Percentiles rank a stretch among this genome's conserved stretches.
These are phyloP conservation scores for Anguilla megastoma DNA, from an alignment of 2,797 vertebrate species.

Conservation along the genomic window DNA sequence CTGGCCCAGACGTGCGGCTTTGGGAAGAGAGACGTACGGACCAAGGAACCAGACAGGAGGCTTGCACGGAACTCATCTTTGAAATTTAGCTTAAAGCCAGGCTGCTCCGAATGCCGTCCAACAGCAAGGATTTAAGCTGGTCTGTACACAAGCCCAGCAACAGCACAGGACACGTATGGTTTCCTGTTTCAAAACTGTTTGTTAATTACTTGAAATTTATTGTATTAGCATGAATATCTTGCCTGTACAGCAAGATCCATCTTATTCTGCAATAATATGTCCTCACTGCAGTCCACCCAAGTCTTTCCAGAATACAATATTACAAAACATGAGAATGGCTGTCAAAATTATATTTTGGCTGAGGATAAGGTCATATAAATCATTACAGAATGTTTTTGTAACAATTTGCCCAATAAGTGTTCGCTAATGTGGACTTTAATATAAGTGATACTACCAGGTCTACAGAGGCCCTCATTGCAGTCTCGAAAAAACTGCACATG, in stretches of 20 bases:
- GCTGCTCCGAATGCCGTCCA: neutral
- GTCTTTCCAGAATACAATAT: neutral
- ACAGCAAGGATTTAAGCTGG: neutral
- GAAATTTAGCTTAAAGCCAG: neutral
- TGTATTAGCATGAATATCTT: neutral
- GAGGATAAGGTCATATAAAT: neutral
- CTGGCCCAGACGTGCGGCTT: neutral
- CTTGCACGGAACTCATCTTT: no score
- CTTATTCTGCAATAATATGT: neutral
- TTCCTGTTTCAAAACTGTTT: neutral
- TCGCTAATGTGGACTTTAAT: no score
- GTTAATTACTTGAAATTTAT: neutral
- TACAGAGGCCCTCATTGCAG: neutral
- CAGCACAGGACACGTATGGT: neutral
- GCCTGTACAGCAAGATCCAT: neutral
- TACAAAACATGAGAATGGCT: neutral
- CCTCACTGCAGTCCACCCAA: neutral
- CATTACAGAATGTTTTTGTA: neutral
- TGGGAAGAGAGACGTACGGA: neutral
- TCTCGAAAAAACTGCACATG: neutral
- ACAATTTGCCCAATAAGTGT: neutral
- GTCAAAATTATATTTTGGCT: neutral
- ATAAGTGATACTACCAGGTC: neutral
- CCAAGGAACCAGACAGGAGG: no score
- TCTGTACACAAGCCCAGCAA: neutral